Base-by-base conservation (phyloP, 2,797 vertebrate species). In the Eulemur mongoz region DNA sequence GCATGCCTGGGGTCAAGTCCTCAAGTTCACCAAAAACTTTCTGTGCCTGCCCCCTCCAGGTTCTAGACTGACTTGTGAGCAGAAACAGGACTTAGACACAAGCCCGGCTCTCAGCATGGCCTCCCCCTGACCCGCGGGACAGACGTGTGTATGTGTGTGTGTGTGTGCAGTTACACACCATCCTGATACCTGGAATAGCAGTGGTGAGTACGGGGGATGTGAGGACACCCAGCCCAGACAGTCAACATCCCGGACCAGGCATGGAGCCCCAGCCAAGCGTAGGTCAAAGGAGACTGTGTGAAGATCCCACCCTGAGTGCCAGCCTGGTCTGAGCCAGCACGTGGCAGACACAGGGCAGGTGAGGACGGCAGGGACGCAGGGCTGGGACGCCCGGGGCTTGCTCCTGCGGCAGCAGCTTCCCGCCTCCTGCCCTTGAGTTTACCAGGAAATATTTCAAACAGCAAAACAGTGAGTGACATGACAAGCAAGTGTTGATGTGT, bases 231-330 rank as follows among this genome's bases (percentile, higher is more conserved):
- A 52, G 2, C 3, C 23, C 7, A 12, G n/a, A 69, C 3, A 5
- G 3, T 84, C 43, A 43, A 11, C 27, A 35, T 65, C 48, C 17
- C 23, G 1, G 22, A 78, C 23, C n/a, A 6, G 84, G 43, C 17
- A 0, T 38, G 3, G 22, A 50, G 35, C 43, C 38, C 20, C 40
- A 27, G 1, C 25, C 43, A 25, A 43, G 17, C 3, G 0, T 22
- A 25, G 45, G 35, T 35, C 12, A 10, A 7, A 20, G 13, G 11
- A 50, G 1, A 50, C 50, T 12, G 4, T 3, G 0, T 35, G 50
- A 32, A 27, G 25, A 23, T 5, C 25, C 7, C 0, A 14, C 3
- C 0, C 0, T 15, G 25, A 87, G 32, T 43, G 17, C 12, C 3
- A 30, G 30, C 4, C 1, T 20, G 6, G 4, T 59, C 25, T 82